Percentiles rank a stretch among this genome's conserved stretches.
phyloP scores from a whole-genome alignment of 1,140 invertebrate genomes.

The Drosophila hydei region DNA sequence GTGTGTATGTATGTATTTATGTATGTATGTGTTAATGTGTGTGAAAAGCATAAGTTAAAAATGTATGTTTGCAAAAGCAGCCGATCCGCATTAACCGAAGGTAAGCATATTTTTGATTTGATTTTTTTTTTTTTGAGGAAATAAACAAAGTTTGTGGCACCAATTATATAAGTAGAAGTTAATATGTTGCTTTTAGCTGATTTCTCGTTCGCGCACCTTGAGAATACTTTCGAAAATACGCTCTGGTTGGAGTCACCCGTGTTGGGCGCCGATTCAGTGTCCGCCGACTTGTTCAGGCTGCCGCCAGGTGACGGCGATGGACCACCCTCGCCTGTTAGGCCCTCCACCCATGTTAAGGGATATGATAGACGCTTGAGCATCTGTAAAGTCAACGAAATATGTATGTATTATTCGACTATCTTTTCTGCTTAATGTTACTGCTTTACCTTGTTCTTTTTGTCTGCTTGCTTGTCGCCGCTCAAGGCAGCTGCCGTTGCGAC shows the following conservation, averaged over 20 bases:
- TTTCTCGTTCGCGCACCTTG: slow-evolving; percentile 87
- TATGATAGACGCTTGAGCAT: slow-evolving; percentile 96
- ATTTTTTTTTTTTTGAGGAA: slow-evolving; percentile 52
- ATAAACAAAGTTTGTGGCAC: slow-evolving; percentile 68
- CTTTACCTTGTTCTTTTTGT: slow-evolving; percentile 88
- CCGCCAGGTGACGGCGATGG: slow-evolving; percentile 80
- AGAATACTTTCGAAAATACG: slow-evolving; percentile 95
- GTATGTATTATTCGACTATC: neutral
- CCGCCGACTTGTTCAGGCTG: slow-evolving; percentile 74
- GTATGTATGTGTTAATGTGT: slow-evolving; percentile 13
- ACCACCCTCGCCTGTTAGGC: slow-evolving; percentile 88
- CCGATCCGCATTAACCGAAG: slow-evolving; percentile 79
- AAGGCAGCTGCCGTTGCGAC: slow-evolving; percentile 85
- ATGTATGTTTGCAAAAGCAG: slow-evolving; percentile 73
- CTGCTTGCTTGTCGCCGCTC: slow-evolving; percentile 81
- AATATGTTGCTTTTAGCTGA: slow-evolving; percentile 24
- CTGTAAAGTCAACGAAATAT: slow-evolving; percentile 83
- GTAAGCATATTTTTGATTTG: slow-evolving; percentile 66
- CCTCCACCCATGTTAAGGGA: slow-evolving; percentile 96
- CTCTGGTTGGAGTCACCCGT: slow-evolving; percentile 85
- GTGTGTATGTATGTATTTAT: slow-evolving; percentile 9
- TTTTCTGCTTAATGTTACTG: neutral
- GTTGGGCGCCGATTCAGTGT: slow-evolving; percentile 83
- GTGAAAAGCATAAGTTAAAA: slow-evolving; percentile 39
- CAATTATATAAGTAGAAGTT: slow-evolving; percentile 62